Evolutionary conservation across 2,888 invertebrate species (phyloP).

Genomic region (Rhogogaster chlorosoma): DNA sequence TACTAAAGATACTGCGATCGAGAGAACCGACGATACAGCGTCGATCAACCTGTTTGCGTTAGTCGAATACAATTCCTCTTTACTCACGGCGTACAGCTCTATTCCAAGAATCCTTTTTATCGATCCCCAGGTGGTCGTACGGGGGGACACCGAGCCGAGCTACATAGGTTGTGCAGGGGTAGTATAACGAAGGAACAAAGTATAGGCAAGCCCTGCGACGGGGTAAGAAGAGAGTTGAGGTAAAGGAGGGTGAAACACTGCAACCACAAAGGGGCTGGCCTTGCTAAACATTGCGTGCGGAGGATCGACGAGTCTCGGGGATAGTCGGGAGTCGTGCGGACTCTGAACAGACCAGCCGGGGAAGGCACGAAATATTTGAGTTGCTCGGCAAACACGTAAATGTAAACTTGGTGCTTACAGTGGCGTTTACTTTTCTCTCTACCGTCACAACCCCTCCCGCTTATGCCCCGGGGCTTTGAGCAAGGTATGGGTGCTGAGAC

Average conservation of each 20-base stretch:
- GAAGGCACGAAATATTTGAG: conserved; percentile 75
- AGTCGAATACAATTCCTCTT: conserved; percentile 18
- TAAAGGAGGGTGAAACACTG: conserved; percentile 45
- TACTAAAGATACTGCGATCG: not conserved
- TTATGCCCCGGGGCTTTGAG: conserved; percentile 40
- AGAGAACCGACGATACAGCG: not conserved
- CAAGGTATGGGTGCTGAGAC: conserved; percentile 27
- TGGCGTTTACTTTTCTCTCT: conserved; percentile 75
- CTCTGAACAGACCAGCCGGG: conserved; percentile 45
- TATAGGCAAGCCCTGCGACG: conserved; percentile 6
- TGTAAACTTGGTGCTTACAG: conserved; percentile 76
- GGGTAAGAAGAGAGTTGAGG: conserved; percentile 16
- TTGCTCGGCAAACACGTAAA: conserved; percentile 76
- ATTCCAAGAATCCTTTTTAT: conserved; percentile 10
- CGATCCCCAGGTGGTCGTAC: conserved; percentile 41
- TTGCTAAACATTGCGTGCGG: conserved; percentile 70
- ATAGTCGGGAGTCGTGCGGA: conserved; percentile 33
- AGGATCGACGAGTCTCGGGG: conserved; percentile 56
- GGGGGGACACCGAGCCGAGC: not conserved
- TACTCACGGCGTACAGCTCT: not conserved
- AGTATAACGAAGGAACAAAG: not conserved
- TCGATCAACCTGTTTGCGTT: conserved; percentile 38
- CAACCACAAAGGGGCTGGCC: conserved; percentile 56
- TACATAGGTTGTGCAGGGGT: not conserved
- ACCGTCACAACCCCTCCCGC: conserved; percentile 56